Percentiles rank a stretch among this genome's conserved stretches.
Conservation (phyloP, 2,113 vertebrate genomes). For the Cavia porcellus region DNA sequence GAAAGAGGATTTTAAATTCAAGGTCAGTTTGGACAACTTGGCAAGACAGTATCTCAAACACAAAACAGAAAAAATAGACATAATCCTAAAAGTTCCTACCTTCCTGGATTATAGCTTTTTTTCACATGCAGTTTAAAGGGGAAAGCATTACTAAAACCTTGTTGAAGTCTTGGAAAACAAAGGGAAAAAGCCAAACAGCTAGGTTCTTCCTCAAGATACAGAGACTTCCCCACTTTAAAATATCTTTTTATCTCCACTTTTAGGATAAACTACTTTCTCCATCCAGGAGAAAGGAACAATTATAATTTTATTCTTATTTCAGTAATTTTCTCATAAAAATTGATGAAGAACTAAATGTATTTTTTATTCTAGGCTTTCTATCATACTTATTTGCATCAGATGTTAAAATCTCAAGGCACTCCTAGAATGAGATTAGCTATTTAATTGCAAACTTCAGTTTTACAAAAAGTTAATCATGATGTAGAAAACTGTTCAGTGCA, state of each 20-base stretch:
- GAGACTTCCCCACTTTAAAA: background rate
- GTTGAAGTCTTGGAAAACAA: background rate
- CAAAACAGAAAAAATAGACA: background rate
- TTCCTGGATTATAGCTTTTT: background rate
- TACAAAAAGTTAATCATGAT: background rate
- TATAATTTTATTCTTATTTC: conserved; percentile 24
- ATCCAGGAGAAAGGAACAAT: background rate
- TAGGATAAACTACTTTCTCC: background rate
- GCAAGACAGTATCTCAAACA: background rate
- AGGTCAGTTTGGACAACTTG: background rate
- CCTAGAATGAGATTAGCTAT: background rate
- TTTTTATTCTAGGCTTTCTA: background rate
- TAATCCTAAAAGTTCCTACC: background rate
- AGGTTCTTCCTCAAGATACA: background rate
- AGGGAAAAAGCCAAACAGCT: background rate
- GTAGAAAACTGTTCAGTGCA: background rate
- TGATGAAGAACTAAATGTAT: background rate
- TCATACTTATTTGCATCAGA: background rate
- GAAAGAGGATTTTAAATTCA: background rate
- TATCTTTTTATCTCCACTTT: background rate
- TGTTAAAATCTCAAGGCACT: background rate
- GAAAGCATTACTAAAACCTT: background rate
- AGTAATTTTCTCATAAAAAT: background rate
- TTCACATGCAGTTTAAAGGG: background rate
- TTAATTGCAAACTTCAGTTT: conserved; percentile 5